Conservation (phyloP, 2,113 vertebrate species). For the Percopsis transmontana region DNA sequence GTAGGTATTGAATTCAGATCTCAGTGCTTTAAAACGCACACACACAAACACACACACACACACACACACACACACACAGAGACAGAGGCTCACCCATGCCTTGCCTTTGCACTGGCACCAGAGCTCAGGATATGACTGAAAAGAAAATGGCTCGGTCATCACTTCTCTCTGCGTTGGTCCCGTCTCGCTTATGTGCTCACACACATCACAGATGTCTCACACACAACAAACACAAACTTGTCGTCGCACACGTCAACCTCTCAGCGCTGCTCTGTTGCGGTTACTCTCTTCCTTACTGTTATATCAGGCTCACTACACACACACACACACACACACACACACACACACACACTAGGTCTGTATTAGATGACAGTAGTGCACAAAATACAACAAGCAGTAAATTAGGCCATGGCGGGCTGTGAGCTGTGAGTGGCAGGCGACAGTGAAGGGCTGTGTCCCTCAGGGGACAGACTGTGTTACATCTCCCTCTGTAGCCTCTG, state of each 20-base stretch:
- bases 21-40: neutral
- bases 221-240: too few relatives aligned
- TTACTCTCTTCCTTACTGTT: neutral
- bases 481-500: slow-evolving; percentile 19
- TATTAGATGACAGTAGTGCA: slow-evolving; percentile 13
- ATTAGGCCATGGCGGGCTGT: slow-evolving; percentile 14
- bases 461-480: slow-evolving; percentile 16
- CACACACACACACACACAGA: neutral
- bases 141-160: neutral
- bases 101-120: neutral
- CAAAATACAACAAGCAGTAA: slow-evolving; percentile 27
- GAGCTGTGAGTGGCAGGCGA: slow-evolving; percentile 39
- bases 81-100: neutral
- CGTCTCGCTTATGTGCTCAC: too few relatives aligned
- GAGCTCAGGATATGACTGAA: neutral
- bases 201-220: neutral
- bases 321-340: neutral
- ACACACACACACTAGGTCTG: slow-evolving; percentile 6
- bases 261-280: neutral
- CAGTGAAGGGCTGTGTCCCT: slow-evolving; percentile 8
- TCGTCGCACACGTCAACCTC: neutral
- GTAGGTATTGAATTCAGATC: slow-evolving; percentile 8
- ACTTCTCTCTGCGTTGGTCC: neutral
- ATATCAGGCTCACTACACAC: neutral
- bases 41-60: slow-evolving; percentile 7